Conservation (phyloP, 1,140 invertebrate species). For the Drosophila sp. region DNA sequence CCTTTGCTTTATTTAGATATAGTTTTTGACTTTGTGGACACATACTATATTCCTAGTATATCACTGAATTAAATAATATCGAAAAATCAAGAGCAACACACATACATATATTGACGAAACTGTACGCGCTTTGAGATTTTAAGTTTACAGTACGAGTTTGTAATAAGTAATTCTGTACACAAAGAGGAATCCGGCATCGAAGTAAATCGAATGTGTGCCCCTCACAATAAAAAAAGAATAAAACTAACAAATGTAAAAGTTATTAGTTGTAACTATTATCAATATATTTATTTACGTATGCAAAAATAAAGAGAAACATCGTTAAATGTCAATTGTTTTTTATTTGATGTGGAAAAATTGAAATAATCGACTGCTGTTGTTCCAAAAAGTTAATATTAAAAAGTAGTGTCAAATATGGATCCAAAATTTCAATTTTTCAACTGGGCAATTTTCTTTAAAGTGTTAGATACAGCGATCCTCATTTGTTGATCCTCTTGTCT, state of each 20-base stretch:
- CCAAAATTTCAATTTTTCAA: too few relatives aligned
- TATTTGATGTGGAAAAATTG: not conserved
- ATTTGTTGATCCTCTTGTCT: too few relatives aligned
- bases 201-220: constrained; percentile 45
- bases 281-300: constrained; percentile 80
- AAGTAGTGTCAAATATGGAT: too few relatives aligned
- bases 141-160: constrained; percentile 37
- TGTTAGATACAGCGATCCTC: too few relatives aligned
- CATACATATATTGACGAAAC: constrained; percentile 45
- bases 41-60: constrained; percentile 33
- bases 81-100: constrained; percentile 44
- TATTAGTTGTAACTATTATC: constrained; percentile 77
- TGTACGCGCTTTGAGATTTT: constrained; percentile 53
- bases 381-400: too few relatives aligned
- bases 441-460: too few relatives aligned
- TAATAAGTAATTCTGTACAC: constrained; percentile 46
- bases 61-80: constrained; percentile 39
- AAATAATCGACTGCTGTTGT: too few relatives aligned
- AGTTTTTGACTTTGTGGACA: constrained; percentile 15
- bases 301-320: constrained; percentile 80
- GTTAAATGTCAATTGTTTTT: constrained; percentile 52
- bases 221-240: constrained; percentile 24
- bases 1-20: constrained; percentile 24
- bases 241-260: constrained; percentile 62
- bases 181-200: constrained; percentile 26